These are phyloP conservation scores for Uloborus diversus DNA, from an alignment of 1,140 invertebrate genomes.

Conservation along the genomic window DNA sequence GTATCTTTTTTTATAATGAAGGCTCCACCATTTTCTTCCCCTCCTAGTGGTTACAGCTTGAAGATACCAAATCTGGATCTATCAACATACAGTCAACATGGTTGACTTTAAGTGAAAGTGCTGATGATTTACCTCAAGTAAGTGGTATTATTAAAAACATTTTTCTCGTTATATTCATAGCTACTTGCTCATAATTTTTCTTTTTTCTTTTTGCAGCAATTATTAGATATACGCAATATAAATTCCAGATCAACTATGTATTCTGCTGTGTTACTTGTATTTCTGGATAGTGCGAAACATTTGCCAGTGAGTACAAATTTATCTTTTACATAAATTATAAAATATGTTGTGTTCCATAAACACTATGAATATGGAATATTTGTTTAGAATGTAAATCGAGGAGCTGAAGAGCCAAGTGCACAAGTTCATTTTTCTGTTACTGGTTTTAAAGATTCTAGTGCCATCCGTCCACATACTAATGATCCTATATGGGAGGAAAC, in stretches of 20 bases:
- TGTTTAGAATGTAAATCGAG: constrained; percentile 45
- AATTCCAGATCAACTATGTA: constrained; percentile 46
- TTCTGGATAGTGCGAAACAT: constrained; percentile 88
- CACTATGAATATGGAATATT: too few relatives aligned
- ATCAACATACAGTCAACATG: constrained; percentile 87
- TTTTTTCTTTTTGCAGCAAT: constrained; percentile 57
- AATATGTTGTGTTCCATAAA: too few relatives aligned
- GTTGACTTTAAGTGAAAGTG: constrained; percentile 79
- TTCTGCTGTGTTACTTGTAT: constrained; percentile 76
- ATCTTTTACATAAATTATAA: too few relatives aligned
- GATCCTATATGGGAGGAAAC: constrained; percentile 75
- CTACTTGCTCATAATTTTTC: neutral
- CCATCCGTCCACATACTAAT: constrained; percentile 64
- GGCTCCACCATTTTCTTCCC: too few relatives aligned
- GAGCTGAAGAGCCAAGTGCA: constrained; percentile 64
- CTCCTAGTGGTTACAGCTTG: constrained; percentile 95
- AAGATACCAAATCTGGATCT: constrained; percentile 92
- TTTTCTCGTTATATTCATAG: neutral
- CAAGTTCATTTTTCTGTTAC: constrained; percentile 63
- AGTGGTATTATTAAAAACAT: neutral
- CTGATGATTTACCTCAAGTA: constrained; percentile 47
- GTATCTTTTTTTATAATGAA: too few relatives aligned
- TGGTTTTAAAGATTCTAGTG: constrained; percentile 61
- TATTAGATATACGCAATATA: constrained; percentile 44
- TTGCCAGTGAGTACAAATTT: constrained; percentile 77